Conservation (phyloP, 2,797 vertebrate genomes). For the Pantherophis vulpinus region DNA sequence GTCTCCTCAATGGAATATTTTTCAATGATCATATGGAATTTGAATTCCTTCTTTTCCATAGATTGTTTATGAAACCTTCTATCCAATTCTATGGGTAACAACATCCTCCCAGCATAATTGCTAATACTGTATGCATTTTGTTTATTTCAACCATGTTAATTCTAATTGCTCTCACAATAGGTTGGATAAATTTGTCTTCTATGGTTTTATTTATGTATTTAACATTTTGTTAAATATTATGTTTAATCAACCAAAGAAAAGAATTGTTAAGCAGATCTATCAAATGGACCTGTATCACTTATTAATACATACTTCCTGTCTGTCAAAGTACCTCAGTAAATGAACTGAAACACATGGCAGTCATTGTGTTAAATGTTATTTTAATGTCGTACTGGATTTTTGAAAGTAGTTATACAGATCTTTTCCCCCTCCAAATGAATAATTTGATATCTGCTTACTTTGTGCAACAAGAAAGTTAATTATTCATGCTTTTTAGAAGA, state of each 20-base stretch:
- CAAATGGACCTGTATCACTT: background rate
- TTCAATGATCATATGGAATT: background rate
- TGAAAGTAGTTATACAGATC: background rate
- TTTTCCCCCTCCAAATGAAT: background rate
- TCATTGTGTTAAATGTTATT: background rate
- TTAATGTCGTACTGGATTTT: background rate
- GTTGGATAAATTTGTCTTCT: background rate
- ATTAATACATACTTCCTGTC: conserved; percentile 30
- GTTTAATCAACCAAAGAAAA: background rate
- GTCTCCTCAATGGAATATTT: background rate
- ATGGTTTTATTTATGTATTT: background rate
- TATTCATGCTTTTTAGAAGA: background rate
- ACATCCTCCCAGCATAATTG: background rate
- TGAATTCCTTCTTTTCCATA: background rate
- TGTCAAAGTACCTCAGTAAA: conserved; percentile 48
- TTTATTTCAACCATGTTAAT: background rate
- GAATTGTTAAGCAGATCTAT: background rate
- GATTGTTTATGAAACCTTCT: background rate
- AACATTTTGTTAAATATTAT: background rate
- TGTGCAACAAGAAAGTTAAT: background rate
- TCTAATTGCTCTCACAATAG: background rate
- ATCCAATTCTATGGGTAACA: background rate
- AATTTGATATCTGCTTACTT: background rate
- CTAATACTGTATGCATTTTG: background rate
- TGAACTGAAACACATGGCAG: background rate